Conservation (phyloP, 2,797 vertebrate species). For the Spinus pinus region DNA sequence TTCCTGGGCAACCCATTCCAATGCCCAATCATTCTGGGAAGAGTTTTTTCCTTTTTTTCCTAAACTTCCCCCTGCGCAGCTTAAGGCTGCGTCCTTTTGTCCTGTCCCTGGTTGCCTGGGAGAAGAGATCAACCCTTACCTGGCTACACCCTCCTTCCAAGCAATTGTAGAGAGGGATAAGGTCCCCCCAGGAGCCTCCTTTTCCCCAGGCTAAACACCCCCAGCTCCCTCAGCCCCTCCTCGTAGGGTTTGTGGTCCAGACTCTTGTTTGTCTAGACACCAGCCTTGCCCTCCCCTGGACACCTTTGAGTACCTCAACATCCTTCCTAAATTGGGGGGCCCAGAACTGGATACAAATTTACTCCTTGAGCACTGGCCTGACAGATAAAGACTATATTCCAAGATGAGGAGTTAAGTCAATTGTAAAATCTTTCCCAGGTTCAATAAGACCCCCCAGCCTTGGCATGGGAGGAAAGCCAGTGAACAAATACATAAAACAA, state of each 20-base stretch:
- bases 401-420: neutral
- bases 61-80: neutral
- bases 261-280: too few species aligned
- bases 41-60: neutral
- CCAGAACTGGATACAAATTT: neutral
- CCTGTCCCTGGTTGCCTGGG: neutral
- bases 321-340: rapidly evolving
- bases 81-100: neutral
- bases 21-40: neutral
- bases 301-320: neutral
- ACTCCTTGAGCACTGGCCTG: neutral
- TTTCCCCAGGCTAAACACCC: too few species aligned
- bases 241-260: rapidly evolving
- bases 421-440: neutral
- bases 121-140: neutral
- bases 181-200: neutral
- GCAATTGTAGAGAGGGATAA: neutral
- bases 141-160: too few species aligned
- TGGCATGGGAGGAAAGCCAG: neutral
- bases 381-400: neutral
- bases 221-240: neutral
- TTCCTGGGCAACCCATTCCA: neutral
- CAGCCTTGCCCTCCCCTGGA: neutral
- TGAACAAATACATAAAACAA: neutral
- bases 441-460: neutral